phyloP scores from a whole-genome alignment of 2,888 invertebrate species.

The Schizaphis graminum region DNA sequence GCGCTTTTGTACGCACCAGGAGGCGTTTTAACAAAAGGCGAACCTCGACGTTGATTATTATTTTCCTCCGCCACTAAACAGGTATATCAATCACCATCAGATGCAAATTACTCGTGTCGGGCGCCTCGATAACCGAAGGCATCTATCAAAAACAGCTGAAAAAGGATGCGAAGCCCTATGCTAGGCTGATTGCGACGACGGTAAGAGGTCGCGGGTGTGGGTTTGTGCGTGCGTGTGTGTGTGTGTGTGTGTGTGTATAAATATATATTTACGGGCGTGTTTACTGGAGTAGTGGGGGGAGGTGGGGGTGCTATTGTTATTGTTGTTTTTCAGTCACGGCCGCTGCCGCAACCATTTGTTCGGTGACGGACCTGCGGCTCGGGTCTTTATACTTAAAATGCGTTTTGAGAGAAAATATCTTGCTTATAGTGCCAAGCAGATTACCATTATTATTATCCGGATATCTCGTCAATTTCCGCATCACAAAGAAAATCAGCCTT shows the following conservation, averaged over 20 bases:
- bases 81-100: constrained; percentile 65
- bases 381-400: constrained; percentile 41
- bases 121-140: constrained; percentile 49
- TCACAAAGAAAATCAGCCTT: constrained; percentile 30
- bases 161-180: background rate
- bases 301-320: constrained; percentile 34
- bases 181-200: background rate
- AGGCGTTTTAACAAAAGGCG: constrained; percentile 46
- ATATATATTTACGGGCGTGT: background rate
- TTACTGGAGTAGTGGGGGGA: background rate
- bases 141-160: constrained; percentile 63
- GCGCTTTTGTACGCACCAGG: constrained; percentile 42
- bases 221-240: background rate
- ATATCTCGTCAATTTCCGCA: constrained; percentile 56
- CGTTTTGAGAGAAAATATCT: constrained; percentile 46
- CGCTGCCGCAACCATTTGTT: constrained; percentile 32
- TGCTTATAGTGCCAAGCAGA: background rate
- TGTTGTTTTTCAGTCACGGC: constrained; percentile 29
- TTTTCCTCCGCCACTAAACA: constrained; percentile 54
- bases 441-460: constrained; percentile 39
- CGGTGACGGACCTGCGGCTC: background rate
- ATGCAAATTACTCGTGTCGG: constrained; percentile 64
- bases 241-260: background rate
- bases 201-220: background rate
- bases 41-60: constrained; percentile 62